phyloP scores from a whole-genome alignment of 2,797 vertebrate species.

The Coendou prehensilis region DNA sequence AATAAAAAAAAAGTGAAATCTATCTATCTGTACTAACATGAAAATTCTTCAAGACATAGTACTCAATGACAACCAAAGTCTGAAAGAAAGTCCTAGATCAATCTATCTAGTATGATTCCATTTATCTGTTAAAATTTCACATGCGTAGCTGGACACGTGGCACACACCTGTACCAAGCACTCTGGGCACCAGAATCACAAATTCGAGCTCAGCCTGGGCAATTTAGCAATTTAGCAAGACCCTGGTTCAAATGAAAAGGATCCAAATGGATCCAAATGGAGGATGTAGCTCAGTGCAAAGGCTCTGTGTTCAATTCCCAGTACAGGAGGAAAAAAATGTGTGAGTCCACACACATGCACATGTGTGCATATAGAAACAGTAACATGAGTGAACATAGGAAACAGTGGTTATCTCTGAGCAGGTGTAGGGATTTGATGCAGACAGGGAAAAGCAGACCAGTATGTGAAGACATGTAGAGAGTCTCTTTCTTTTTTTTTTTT shows the following conservation, averaged over 20 bases:
- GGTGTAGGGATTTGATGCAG: background rate
- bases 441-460: background rate
- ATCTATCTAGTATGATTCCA: background rate
- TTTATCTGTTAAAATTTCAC: constrained; percentile 35
- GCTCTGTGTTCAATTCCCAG: background rate
- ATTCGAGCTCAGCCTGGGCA: background rate
- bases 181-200: background rate
- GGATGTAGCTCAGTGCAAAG: background rate
- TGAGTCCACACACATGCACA: background rate
- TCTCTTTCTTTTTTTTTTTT: background rate
- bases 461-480: background rate
- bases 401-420: background rate
- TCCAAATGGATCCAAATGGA: too few relatives aligned
- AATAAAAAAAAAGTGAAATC: background rate
- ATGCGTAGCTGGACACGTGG: background rate
- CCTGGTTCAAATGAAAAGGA: background rate
- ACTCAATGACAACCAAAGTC: background rate
- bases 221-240: background rate
- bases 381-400: background rate
- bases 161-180: background rate
- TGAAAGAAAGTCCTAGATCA: constrained; percentile 20
- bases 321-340: background rate
- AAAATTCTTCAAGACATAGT: background rate
- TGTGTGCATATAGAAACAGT: constrained; percentile 5
- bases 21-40: background rate